Percentiles rank a stretch among this genome's conserved stretches.
Evolutionary conservation across 2,888 invertebrate species (phyloP).

Genomic region (Dichetophora obliterata): DNA sequence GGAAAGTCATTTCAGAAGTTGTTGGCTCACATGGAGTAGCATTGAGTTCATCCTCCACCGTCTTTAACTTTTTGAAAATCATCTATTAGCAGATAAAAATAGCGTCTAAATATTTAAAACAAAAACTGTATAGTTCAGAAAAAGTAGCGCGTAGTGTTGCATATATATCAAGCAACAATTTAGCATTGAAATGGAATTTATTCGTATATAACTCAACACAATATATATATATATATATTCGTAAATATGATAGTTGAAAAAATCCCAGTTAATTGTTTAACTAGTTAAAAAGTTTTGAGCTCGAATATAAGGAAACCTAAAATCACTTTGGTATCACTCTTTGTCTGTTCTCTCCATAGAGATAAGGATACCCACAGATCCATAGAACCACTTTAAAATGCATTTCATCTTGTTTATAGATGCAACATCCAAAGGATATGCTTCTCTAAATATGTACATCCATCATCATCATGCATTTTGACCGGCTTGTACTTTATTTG

Average conservation of each 20-base stretch:
- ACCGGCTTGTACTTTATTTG: neutral
- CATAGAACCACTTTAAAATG: neutral
- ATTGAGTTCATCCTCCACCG: neutral
- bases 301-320: neutral
- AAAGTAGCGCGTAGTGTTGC: constrained; percentile 8
- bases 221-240: neutral
- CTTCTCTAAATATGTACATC: neutral
- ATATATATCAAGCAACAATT: neutral
- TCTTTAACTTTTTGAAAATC: neutral
- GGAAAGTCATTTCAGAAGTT: neutral
- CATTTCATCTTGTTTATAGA: neutral
- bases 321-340: neutral
- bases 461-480: neutral
- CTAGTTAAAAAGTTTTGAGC: neutral
- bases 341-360: neutral
- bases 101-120: neutral
- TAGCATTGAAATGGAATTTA: neutral
- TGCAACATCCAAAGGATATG: neutral
- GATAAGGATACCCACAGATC: too few species aligned
- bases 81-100: neutral
- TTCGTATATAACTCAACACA: neutral
- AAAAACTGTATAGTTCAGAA: neutral
- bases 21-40: neutral
- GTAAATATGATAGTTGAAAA: neutral
- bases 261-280: neutral